These are phyloP conservation scores for Nothobranchius furzeri DNA, from an alignment of 2,113 vertebrate species.

Conservation along the genomic window DNA sequence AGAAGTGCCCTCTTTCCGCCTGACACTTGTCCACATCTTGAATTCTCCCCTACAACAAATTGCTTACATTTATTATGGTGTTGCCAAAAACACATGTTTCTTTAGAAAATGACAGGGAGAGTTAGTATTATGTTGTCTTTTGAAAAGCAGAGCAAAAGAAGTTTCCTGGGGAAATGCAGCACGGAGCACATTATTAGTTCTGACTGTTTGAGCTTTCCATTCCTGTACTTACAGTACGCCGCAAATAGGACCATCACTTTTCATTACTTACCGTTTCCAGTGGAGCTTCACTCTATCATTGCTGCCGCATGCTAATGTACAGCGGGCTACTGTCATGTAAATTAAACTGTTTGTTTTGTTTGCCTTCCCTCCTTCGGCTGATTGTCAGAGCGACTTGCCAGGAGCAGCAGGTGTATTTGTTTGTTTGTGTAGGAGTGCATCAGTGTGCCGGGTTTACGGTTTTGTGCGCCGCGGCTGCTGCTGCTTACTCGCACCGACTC, in stretches of 20 bases:
- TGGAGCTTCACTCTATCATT: constrained; percentile 68
- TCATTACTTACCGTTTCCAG: constrained; percentile 69
- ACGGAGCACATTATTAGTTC: constrained; percentile 47
- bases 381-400: constrained; percentile 73
- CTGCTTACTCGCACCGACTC: constrained; percentile 34
- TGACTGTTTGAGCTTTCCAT: constrained; percentile 51
- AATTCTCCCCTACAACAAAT: constrained; percentile 51
- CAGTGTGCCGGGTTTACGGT: constrained; percentile 54
- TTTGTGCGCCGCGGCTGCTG: constrained; percentile 34
- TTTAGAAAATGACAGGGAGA: constrained; percentile 20
- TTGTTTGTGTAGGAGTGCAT: constrained; percentile 75
- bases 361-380: constrained; percentile 68
- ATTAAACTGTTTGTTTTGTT: constrained; percentile 77
- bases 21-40: constrained; percentile 45
- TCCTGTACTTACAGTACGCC: constrained; percentile 63
- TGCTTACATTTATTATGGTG: constrained; percentile 44
- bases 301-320: constrained; percentile 70
- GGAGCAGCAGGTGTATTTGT: constrained; percentile 76
- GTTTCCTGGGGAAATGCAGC: constrained; percentile 47
- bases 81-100: constrained; percentile 37
- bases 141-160: constrained; percentile 31
- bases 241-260: constrained; percentile 71
- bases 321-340: constrained; percentile 74
- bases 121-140: constrained; percentile 2
- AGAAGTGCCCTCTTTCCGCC: constrained; percentile 16